Evolutionary conservation across 1,140 invertebrate species (phyloP), one percentile per base, ranked within the genome.

Genomic region (Vollenhovia emeryi): DNA sequence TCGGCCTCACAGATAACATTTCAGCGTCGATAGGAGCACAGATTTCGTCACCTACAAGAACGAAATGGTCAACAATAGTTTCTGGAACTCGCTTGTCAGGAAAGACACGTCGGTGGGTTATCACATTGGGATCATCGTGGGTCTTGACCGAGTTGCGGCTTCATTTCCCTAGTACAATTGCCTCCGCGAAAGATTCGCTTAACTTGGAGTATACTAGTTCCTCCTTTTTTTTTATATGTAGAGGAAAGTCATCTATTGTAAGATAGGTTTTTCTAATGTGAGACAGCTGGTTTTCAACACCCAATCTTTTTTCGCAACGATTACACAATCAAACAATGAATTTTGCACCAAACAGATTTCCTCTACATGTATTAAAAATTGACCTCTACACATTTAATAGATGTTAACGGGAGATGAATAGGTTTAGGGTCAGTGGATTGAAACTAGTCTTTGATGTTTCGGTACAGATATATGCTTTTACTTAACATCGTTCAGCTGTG

Each of bases 41-140:
- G 79, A 88, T 86, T 71, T 74, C 15, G 21, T 24, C 50, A 57
- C 33, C 18, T 88, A 36, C 43, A 24, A 48, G 24, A 69, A 89
- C 69, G 79, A 60, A 76, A 43, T 13, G 33, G 52, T 57, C 64
- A 75, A 75, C 60, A 62, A 88, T 89, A 75, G 73, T 88, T 87
- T 79, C 73, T 43, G 48, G 36, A 8, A 48, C 9, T 24, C 9
- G 48, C 21, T 43, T 24, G 69, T 55, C 21, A 66, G 52, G 48
- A 87, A 84, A 80, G 78, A 75, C 78, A 87, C 87, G 89, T 87
- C 85, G 91, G 79, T 92, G 79, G 91, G 91, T 92, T 92, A 92
- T 92, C 89, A 87, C 83, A 33, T 55, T 27, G 68, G 69, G 87
- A 92, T 92, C 87, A 90, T 89, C 88, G 80, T 89, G 86, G 86